Evolutionary conservation across 2,888 invertebrate genomes (phyloP), one percentile per base, ranked within the genome.

Genomic region (Acholoe squamosa): DNA sequence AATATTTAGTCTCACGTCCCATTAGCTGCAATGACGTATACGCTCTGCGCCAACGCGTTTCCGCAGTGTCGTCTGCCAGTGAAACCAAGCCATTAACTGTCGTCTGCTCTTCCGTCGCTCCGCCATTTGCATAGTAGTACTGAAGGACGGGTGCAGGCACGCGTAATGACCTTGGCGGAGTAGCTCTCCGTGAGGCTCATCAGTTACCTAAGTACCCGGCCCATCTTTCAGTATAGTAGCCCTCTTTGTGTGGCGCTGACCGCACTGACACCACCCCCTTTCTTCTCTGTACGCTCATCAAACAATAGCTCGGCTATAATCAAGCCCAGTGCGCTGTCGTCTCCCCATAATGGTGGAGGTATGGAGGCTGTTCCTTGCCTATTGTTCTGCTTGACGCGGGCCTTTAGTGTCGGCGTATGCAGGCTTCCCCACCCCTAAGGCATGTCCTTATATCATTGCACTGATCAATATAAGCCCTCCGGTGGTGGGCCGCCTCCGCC

Each of bases 251-350:
- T 31, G 34, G 0, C 3, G 14, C 33, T 80, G 80, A 80, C 80
- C 80, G 33, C 14, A 34, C 80, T 80, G 80, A 80, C 80, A 80
- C 80, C 34, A 34, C 34, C 43, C 33, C 80, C n/a, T 80, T 80
- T 80, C 80, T 80, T 80, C 80, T 80, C 80, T 43, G 80, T 80
- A 16, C 33, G 43, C 80, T 43, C 80, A 80, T 80, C 80, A 80
- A 80, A 80, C 80, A 80, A 80, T 80, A 80, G 80, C 80, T 80
- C 12, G 34, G 43, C 80, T 80, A 80, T 80, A 80, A 80, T 80
- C 80, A 80, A 43, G 80, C 80, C 34, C 22, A 25, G 22, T 33
- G 22, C 43, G 14, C 80, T 34, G 22, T 16, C 19, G 80, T 43
- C 80, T 71, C 14, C 19, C 71, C 28, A 25, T 54, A 86, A 86